A percentile compares a stretch with the other conserved stretches of the same genome.
phyloP scores from a whole-genome alignment of 2,797 vertebrate species.

The Clarias platycephalus region DNA sequence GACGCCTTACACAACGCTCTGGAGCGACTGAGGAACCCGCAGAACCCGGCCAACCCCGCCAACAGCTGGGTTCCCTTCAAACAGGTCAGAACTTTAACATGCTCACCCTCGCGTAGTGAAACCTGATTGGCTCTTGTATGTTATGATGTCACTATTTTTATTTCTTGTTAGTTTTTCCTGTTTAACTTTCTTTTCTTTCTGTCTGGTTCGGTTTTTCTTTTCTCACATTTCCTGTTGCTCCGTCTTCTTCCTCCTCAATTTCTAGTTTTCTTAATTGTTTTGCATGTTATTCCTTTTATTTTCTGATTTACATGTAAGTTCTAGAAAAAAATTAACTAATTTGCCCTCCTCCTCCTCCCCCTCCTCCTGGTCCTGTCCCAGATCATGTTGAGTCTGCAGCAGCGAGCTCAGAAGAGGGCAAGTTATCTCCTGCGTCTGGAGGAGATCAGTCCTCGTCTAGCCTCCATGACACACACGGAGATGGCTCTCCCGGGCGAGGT shows the following conservation, averaged over 20 bases:
- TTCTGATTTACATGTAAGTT: background rate
- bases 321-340: too few relatives aligned
- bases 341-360: too few relatives aligned
- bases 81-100: constrained; percentile 74
- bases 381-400: constrained; percentile 97
- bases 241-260: background rate
- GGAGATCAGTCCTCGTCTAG: constrained; percentile 94
- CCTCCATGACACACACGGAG: constrained; percentile 89
- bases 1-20: constrained; percentile 87
- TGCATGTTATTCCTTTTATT: background rate
- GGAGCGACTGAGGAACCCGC: constrained; percentile 87
- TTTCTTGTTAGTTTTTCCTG: too few relatives aligned
- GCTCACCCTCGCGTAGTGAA: background rate
- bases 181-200: background rate
- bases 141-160: background rate
- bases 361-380: constrained; percentile 54
- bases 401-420: constrained; percentile 92
- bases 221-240: background rate
- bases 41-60: constrained; percentile 92
- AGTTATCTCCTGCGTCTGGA: constrained; percentile 91
- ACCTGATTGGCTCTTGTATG: background rate
- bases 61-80: constrained; percentile 98
- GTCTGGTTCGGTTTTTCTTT: background rate
- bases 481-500: constrained; percentile 95
- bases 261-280: background rate